These are phyloP conservation scores for Drosophila carrolli DNA, from an alignment of 1,140 invertebrate genomes.

Conservation along the genomic window DNA sequence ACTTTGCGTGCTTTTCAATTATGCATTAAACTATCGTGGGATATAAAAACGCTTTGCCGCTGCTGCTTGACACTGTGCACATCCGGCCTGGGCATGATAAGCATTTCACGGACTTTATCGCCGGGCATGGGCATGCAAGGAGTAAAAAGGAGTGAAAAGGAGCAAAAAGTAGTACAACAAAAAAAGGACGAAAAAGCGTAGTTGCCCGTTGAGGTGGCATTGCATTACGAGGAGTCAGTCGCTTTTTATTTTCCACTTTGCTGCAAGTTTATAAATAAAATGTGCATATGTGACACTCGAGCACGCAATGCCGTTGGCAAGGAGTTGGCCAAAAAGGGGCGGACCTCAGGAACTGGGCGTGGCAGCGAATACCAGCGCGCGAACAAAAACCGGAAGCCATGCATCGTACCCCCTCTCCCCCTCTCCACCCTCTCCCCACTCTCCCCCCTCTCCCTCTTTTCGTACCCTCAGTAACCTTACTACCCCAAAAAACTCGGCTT, in stretches of 20 bases:
- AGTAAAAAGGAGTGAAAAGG: neutral
- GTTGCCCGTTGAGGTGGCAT: slow-evolving; percentile 35
- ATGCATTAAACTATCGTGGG: slow-evolving; percentile 73
- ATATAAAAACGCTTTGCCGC: slow-evolving; percentile 67
- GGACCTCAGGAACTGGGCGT: slow-evolving; percentile 18
- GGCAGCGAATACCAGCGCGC: slow-evolving; percentile 68
- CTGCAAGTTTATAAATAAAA: slow-evolving; percentile 80
- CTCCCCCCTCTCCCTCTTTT: too few relatives aligned
- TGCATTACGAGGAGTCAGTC: slow-evolving; percentile 33
- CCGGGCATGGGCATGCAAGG: slow-evolving; percentile 40
- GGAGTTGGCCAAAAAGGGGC: slow-evolving; percentile 5
- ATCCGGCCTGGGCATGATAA: slow-evolving; percentile 75
- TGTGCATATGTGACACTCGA: slow-evolving; percentile 79
- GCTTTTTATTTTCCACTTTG: slow-evolving; percentile 71
- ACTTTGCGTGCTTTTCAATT: slow-evolving; percentile 81
- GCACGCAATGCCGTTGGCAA: slow-evolving; percentile 58
- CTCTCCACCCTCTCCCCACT: too few relatives aligned
- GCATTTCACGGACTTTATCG: slow-evolving; percentile 78
- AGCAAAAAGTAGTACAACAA: too few relatives aligned
- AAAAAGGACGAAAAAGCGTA: neutral
- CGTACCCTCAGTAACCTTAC: too few relatives aligned
- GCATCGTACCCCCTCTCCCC: slow-evolving; percentile 26
- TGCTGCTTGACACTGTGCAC: slow-evolving; percentile 75
- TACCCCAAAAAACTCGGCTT: slow-evolving; percentile 27
- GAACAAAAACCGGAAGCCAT: slow-evolving; percentile 82